Conservation (phyloP, 2,888 invertebrate species). For the Petrophora chlorosata region DNA sequence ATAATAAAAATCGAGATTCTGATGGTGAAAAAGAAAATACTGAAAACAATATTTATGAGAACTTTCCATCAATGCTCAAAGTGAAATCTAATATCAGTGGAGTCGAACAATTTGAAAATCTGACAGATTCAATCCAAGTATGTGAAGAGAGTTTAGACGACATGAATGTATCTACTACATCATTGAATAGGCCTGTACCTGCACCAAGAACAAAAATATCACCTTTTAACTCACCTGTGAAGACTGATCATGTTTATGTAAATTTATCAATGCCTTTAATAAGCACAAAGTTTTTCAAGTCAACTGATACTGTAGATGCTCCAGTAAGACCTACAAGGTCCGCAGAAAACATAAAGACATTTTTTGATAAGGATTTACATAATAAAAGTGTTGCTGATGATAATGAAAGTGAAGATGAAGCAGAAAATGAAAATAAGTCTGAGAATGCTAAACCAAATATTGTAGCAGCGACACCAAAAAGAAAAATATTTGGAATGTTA, state of each 20-base stretch:
- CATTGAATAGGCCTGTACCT: slow-evolving; percentile 82
- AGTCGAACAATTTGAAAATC: slow-evolving; percentile 83
- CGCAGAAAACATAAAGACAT: slow-evolving; percentile 61
- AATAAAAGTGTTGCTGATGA: slow-evolving; percentile 41
- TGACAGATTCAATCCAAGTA: slow-evolving; percentile 87
- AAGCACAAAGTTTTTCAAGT: slow-evolving; percentile 56
- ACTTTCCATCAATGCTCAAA: slow-evolving; percentile 68
- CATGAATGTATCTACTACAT: slow-evolving; percentile 67
- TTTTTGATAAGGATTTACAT: slow-evolving; percentile 35
- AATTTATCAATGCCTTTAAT: slow-evolving; percentile 82
- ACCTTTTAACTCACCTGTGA: slow-evolving; percentile 63
- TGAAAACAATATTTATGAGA: slow-evolving; percentile 72
- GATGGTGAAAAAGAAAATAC: slow-evolving; percentile 48
- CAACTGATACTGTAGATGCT: slow-evolving; percentile 65
- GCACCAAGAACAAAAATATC: slow-evolving; percentile 82
- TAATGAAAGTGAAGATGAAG: slow-evolving; percentile 36
- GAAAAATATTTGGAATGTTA: slow-evolving; percentile 57
- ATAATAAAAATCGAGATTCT: slow-evolving; percentile 61
- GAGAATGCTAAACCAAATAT: slow-evolving; percentile 66
- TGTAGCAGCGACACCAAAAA: slow-evolving; percentile 75
- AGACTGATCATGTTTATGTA: slow-evolving; percentile 83
- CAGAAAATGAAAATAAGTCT: slow-evolving; percentile 41
- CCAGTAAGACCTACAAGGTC: slow-evolving; percentile 68
- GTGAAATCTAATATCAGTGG: slow-evolving; percentile 69
- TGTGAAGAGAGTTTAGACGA: slow-evolving; percentile 76